Conservation (phyloP, 2,888 invertebrate genomes). For the Ecdyonurus torrentis region DNA sequence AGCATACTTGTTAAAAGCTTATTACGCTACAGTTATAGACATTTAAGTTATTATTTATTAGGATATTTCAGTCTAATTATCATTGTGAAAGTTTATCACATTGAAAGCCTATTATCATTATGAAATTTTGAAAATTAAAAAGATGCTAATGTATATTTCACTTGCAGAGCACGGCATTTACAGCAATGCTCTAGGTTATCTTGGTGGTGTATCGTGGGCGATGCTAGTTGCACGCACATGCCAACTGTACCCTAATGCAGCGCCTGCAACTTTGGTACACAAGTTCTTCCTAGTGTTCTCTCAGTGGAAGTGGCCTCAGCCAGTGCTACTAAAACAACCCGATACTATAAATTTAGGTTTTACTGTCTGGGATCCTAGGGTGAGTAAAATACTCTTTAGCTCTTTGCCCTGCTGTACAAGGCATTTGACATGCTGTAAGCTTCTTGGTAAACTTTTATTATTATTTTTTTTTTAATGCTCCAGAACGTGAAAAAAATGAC, state of each 20-base stretch:
- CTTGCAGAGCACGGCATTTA: slow-evolving; percentile 85
- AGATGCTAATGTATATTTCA: too few species aligned
- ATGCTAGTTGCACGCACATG: slow-evolving; percentile 97
- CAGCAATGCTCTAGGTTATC: slow-evolving; percentile 93
- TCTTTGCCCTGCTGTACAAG: too few species aligned
- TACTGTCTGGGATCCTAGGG: slow-evolving; percentile 95
- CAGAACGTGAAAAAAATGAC: too few species aligned
- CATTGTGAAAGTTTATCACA: not conserved
- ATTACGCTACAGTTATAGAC: too few species aligned
- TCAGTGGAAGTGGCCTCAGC: slow-evolving; percentile 99
- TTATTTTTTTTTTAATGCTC: too few species aligned
- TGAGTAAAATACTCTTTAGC: too few species aligned
- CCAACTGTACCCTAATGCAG: slow-evolving; percentile 94
- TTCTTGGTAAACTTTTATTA: too few species aligned
- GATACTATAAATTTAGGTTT: slow-evolving; percentile 76
- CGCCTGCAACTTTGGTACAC: slow-evolving; percentile 84
- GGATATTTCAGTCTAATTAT: not conserved
- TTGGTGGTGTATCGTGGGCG: slow-evolving; percentile 98
- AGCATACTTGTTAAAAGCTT: too few species aligned
- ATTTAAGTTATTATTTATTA: not conserved
- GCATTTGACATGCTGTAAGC: too few species aligned
- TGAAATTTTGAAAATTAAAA: too few species aligned
- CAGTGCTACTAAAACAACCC: slow-evolving; percentile 85
- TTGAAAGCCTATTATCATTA: not conserved
- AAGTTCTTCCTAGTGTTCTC: slow-evolving; percentile 98